Evolutionary conservation across 2,113 vertebrate genomes (phyloP), one percentile per base, ranked within the genome.

Genomic region (Oncorhynchus mykiss): DNA sequence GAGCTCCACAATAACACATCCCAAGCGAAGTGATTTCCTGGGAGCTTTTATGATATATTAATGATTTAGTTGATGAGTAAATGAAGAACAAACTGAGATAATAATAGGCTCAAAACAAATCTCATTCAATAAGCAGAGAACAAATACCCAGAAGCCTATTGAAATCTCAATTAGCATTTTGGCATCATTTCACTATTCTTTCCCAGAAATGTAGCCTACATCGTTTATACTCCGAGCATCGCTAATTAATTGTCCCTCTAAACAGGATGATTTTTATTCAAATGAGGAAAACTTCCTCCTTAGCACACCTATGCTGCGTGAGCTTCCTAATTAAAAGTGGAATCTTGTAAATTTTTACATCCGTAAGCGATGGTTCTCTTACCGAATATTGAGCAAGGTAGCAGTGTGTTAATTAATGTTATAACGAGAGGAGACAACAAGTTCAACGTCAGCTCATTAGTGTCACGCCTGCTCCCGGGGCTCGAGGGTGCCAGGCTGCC

Each of bases 361-460:
- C 91, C 88, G 88, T 83, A 67, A 82, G 86, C 82, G 78, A 84
- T 79, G 88, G 81, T 83, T 91, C 87, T 92, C 89, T 92, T 93
- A 92, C 84, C 88, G 92, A 94, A 93, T 91, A 92, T 86, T 92
- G 91, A 93, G 86, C 88, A 93, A 93, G 92, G 92, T 93, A 94
- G 92, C 88, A 90, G 84, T 78, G 89, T 90, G 93, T 90, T 94
- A 94, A 94, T 94, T 94, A 94, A 92, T 91, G 92, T 93, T 91
- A 92, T 87, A 80, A 85, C 81, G 25, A 57, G 27, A 34, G 74
- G 81, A 67, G 71, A 85, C 60, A 73, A 79, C 75, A 81, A 83
- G 80, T 86, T 54, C 84, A 85, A 84, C 74, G 60, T 67, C 49
- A 79, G 68, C 84, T 92, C 70, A 92, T 94, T 90, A 90, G 34